Conservation (phyloP, 2,888 invertebrate genomes). For the Euclidia mi region DNA sequence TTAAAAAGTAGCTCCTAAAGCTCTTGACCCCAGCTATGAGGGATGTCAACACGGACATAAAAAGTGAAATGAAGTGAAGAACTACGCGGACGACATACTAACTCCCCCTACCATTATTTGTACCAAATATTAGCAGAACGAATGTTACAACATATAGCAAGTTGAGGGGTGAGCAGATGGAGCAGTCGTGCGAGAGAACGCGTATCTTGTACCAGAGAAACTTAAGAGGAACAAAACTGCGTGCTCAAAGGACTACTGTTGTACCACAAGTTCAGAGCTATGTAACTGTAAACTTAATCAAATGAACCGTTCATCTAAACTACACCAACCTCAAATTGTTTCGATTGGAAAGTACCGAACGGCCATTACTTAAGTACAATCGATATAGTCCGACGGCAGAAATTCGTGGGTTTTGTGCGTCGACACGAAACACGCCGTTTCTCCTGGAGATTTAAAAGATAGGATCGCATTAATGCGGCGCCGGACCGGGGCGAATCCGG, state of each 20-base stretch:
- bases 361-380: conserved; percentile 10
- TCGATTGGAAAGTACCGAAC: conserved; percentile 16
- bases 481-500: conserved; percentile 18
- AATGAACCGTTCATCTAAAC: conserved; percentile 28
- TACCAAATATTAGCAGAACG: conserved; percentile 36
- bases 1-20: background rate
- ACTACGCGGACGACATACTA: conserved; percentile 4
- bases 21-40: background rate
- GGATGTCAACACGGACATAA: conserved; percentile 8
- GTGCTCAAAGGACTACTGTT: conserved; percentile 12
- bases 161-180: conserved; percentile 15
- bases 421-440: conserved; percentile 35
- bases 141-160: conserved; percentile 20
- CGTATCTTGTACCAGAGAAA: background rate
- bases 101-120: conserved; percentile 26
- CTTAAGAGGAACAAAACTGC: background rate
- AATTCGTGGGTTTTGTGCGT: conserved; percentile 20
- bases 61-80: conserved; percentile 11
- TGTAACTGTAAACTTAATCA: conserved; percentile 22
- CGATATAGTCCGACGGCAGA: conserved; percentile 48
- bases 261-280: background rate
- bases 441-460: conserved; percentile 77
- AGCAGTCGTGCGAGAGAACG: conserved; percentile 12
- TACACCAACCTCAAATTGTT: conserved; percentile 25
- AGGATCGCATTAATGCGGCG: conserved; percentile 80